These are phyloP conservation scores for Epinotia demarniana DNA, from an alignment of 2,888 invertebrate genomes.

Conservation along the genomic window DNA sequence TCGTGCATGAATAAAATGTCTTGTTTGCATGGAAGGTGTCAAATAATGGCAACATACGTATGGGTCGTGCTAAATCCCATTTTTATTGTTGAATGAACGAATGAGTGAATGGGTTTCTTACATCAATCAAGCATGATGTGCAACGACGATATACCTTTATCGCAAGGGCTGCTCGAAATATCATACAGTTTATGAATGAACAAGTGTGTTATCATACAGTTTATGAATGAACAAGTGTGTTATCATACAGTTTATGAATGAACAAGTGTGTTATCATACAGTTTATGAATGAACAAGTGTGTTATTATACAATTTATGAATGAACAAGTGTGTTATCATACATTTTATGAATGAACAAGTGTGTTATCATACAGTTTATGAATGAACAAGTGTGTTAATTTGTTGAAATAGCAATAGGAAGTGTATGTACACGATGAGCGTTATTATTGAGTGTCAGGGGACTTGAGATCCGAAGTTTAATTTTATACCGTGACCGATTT, in stretches of 20 bases:
- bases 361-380: not conserved
- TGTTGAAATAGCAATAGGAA: not conserved
- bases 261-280: not conserved
- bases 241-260: too few relatives aligned
- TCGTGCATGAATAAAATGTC: too few relatives aligned
- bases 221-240: not conserved
- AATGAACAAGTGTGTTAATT: not conserved
- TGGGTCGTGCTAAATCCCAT: too few relatives aligned
- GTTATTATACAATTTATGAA: too few relatives aligned
- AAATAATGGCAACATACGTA: too few relatives aligned
- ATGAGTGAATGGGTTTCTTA: not conserved
- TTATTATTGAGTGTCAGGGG: too few relatives aligned
- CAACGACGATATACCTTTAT: not conserved
- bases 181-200: not conserved
- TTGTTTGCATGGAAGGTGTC: too few relatives aligned
- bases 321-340: not conserved
- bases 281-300: not conserved
- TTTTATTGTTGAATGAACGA: not conserved
- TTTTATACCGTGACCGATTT: not conserved
- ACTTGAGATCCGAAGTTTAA: not conserved
- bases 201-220: not conserved
- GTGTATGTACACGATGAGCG: too few relatives aligned
- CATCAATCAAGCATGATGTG: not conserved
- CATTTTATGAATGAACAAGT: not conserved
- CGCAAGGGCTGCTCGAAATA: not conserved